These are phyloP conservation scores for Bombus cullumanus DNA, from an alignment of 1,140 invertebrate genomes.

Conservation along the genomic window DNA sequence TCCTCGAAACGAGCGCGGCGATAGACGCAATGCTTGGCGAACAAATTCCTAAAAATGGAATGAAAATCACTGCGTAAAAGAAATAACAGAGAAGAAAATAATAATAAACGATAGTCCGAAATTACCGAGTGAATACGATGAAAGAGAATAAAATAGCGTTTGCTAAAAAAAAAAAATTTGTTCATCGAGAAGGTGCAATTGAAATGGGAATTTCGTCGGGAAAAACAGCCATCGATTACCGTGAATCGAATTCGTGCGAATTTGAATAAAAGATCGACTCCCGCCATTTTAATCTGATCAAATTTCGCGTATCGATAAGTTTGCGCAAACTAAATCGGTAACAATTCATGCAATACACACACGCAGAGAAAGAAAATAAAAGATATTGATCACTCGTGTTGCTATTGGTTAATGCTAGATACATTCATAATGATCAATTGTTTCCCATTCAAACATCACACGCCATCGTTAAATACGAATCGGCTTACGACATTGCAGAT, in stretches of 20 bases:
- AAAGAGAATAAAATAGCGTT: neutral
- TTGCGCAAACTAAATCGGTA: neutral
- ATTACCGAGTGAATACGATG: neutral
- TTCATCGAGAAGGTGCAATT: neutral
- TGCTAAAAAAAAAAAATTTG: neutral
- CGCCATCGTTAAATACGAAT: neutral
- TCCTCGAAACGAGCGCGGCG: neutral
- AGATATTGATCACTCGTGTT: neutral
- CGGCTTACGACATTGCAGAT: neutral
- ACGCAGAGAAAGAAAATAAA: neutral
- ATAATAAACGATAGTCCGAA: neutral
- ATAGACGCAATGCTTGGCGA: neutral
- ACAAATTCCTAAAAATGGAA: neutral
- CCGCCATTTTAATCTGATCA: neutral
- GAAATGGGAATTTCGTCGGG: neutral
- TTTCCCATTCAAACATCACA: neutral
- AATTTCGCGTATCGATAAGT: conserved; percentile 6
- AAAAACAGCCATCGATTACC: neutral
- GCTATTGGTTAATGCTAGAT: neutral
- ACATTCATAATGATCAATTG: neutral
- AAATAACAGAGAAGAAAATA: neutral
- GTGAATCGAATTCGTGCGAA: neutral
- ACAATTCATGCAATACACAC: neutral
- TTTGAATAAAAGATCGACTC: neutral
- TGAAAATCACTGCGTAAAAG: neutral